Evolutionary conservation across 2,888 invertebrate species (phyloP), one percentile per base, ranked within the genome.

Genomic region (Nebria salina): DNA sequence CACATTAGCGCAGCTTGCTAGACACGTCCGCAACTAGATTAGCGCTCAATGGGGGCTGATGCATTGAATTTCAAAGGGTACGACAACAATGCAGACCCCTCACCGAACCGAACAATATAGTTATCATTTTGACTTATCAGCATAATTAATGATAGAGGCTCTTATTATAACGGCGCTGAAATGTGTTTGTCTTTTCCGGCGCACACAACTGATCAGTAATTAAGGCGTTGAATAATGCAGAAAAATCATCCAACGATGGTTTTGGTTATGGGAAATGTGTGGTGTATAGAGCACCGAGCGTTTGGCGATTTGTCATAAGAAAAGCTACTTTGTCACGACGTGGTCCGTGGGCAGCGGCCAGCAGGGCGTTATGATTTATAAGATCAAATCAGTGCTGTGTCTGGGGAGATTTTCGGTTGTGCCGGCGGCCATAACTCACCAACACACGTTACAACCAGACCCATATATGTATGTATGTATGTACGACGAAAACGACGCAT

Each of bases 321-420:
- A 84, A 84, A 84, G 84, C 83, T 84, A 83, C 84, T 85, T 84
- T 85, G 85, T 84, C 85, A 83, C 83, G 82, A 83, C 83, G 83
- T 54, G 54, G 54, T 54, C 8, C 4, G 54, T 13, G 54, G 54
- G 7, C 8, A 83, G 83, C 83, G 82, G 82, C 70, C 70, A 9
- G 42, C 54, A 64, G 75, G 75, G 75, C 75, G 75, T 75, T 43
- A 54, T 75, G 75, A 75, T 75, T 75, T 75, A 75, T 75, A 64
- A 64, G 75, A 75, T 64, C 54, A 75, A 75, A 75, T 75, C 75
- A 75, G 34, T 34, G 72, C 70, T 70, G 75, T 64, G 75, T 75
- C 75, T 75, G 64, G 75, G 75, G 75, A 75, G 70, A 70, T 70
- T 70, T 70, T 70, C 54, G 75, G 15, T 41, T 20, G 42, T 13